These are phyloP conservation scores for Oscheius sp. DNA, from an alignment of 2,888 invertebrate species.

Conservation along the genomic window DNA sequence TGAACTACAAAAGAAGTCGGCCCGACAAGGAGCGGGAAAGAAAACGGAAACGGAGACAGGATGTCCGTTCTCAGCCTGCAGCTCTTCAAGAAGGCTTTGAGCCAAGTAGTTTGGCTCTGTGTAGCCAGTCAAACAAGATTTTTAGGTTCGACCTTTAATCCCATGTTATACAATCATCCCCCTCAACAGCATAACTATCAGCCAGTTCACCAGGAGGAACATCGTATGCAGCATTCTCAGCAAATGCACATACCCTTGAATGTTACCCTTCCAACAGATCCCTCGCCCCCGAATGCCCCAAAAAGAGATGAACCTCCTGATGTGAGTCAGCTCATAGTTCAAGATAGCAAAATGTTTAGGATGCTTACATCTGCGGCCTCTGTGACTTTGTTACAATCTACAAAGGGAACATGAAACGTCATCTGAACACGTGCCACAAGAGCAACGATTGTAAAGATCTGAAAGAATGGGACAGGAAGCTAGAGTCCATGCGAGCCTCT, in stretches of 20 bases:
- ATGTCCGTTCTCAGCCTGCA: constrained; percentile 22
- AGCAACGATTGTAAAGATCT: constrained; percentile 54
- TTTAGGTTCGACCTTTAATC: constrained; percentile 6
- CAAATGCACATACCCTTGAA: constrained; percentile 1
- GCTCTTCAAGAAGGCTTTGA: constrained; percentile 34
- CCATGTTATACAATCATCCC: constrained; percentile 16
- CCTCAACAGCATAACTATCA: background rate
- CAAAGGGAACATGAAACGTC: constrained; percentile 73
- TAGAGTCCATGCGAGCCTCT: constrained; percentile 61
- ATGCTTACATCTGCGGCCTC: constrained; percentile 69
- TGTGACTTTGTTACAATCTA: constrained; percentile 70
- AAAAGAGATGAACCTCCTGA: constrained; percentile 36
- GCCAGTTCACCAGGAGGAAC: background rate
- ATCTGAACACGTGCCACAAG: constrained; percentile 64
- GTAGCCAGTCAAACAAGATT: background rate
- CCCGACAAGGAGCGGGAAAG: constrained; percentile 40
- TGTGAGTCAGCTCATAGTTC: constrained; percentile 3
- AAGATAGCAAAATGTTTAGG: constrained; percentile 41
- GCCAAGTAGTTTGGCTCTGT: constrained; percentile 1
- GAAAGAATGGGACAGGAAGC: constrained; percentile 55
- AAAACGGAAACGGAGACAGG: constrained; percentile 18
- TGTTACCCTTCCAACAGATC: constrained; percentile 22
- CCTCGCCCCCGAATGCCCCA: constrained; percentile 27
- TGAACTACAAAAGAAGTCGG: constrained; percentile 41
- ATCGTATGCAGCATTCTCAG: background rate